phyloP scores from a whole-genome alignment of 1,140 invertebrate genomes.

The Euwallacea similis region DNA sequence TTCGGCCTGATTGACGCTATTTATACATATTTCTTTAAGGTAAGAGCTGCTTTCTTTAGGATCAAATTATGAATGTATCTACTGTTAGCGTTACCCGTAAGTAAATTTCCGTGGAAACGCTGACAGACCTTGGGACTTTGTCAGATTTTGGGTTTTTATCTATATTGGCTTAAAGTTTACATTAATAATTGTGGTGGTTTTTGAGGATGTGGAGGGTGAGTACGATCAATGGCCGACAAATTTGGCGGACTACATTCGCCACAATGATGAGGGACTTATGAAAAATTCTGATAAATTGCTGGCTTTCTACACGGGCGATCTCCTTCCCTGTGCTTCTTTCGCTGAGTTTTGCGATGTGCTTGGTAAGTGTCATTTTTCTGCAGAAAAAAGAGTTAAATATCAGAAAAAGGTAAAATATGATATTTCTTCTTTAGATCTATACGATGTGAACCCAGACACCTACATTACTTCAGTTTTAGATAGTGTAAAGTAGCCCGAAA shows the following conservation, averaged over 20 bases:
- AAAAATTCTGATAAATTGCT: slow-evolving; percentile 86
- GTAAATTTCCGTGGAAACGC: too few species aligned
- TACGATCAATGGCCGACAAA: slow-evolving; percentile 85
- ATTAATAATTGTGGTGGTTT: slow-evolving; percentile 39
- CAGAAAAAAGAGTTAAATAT: neutral
- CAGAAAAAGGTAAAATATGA: neutral
- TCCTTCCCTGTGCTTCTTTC: slow-evolving; percentile 87
- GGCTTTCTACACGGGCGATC: slow-evolving; percentile 81
- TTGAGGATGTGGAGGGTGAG: slow-evolving; percentile 71
- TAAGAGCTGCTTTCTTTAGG: slow-evolving; percentile 46
- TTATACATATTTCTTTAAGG: slow-evolving; percentile 76
- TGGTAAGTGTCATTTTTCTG: slow-evolving; percentile 57
- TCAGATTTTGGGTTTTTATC: slow-evolving; percentile 6
- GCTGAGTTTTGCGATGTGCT: slow-evolving; percentile 89
- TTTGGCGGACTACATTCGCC: slow-evolving; percentile 89
- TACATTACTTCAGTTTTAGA: slow-evolving; percentile 29
- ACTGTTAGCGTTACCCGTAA: too few species aligned
- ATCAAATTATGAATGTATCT: too few species aligned
- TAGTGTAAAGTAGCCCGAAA: slow-evolving; percentile 19
- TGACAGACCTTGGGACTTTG: too few species aligned
- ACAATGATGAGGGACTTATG: slow-evolving; percentile 87
- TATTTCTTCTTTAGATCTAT: slow-evolving; percentile 18
- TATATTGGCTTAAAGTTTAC: too few species aligned
- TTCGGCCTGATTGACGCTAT: slow-evolving; percentile 79
- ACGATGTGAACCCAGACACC: slow-evolving; percentile 27